phyloP scores from a whole-genome alignment of 2,888 invertebrate genomes.

The Catocala sponsa region DNA sequence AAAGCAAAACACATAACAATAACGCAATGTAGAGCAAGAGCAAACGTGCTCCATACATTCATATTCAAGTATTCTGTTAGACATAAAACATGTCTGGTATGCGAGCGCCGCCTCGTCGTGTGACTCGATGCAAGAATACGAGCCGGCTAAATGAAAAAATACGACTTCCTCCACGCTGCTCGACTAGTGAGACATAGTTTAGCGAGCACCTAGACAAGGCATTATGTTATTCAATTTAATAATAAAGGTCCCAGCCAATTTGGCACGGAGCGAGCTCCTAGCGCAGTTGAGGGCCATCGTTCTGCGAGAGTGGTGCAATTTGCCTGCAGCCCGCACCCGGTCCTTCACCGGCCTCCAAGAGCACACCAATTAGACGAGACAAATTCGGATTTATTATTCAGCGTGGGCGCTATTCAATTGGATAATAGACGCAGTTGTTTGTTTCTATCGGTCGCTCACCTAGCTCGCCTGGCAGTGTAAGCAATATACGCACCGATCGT shows the following conservation, averaged over 20 bases:
- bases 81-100: slow-evolving; percentile 16
- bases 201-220: slow-evolving; percentile 58
- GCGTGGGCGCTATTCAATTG: slow-evolving; percentile 68
- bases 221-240: slow-evolving; percentile 73
- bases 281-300: slow-evolving; percentile 66
- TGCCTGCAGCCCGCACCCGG: slow-evolving; percentile 67
- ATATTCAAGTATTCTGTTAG: slow-evolving; percentile 22
- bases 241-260: slow-evolving; percentile 75
- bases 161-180: slow-evolving; percentile 45
- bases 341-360: slow-evolving; percentile 63
- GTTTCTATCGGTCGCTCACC: slow-evolving; percentile 52
- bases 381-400: slow-evolving; percentile 79
- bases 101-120: slow-evolving; percentile 15
- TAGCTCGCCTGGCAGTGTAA: slow-evolving; percentile 17
- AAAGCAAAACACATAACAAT: slow-evolving; percentile 2
- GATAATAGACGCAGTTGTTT: slow-evolving; percentile 65
- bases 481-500: slow-evolving; percentile 25
- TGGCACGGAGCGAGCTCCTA: slow-evolving; percentile 61
- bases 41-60: slow-evolving; percentile 8
- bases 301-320: slow-evolving; percentile 73
- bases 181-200: slow-evolving; percentile 39
- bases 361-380: slow-evolving; percentile 81
- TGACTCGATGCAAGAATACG: slow-evolving; percentile 22
- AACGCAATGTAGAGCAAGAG: slow-evolving; percentile 2
- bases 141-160: slow-evolving; percentile 51